Evolutionary conservation across 2,888 invertebrate species (phyloP).

Genomic region (Drosophila picticornis): DNA sequence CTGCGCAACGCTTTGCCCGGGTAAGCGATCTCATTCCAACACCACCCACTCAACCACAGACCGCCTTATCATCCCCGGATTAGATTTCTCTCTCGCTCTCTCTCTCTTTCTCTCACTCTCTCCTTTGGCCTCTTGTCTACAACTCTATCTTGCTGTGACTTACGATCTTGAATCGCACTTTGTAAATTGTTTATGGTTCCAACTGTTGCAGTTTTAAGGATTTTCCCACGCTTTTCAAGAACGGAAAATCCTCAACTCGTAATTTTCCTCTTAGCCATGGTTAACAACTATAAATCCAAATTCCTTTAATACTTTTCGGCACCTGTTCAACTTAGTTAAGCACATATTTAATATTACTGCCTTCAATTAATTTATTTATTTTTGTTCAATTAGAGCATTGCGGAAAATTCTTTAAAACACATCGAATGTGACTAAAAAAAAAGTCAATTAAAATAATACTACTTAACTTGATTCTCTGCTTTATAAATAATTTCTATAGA

Average conservation of each 20-base stretch:
- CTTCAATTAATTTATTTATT: no score
- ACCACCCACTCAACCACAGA: background rate
- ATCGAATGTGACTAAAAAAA: background rate
- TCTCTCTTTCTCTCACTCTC: background rate
- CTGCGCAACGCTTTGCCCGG: constrained; percentile 90
- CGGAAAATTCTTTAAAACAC: no score
- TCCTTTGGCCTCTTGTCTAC: background rate
- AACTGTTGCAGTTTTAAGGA: background rate
- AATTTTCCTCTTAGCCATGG: background rate
- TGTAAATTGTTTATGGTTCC: background rate
- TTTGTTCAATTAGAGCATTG: no score
- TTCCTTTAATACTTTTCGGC: background rate
- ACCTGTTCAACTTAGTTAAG: background rate
- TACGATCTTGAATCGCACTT: background rate
- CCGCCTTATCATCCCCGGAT: background rate
- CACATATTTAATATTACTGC: no score
- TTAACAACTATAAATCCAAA: background rate
- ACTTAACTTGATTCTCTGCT: background rate
- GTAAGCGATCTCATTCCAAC: constrained; percentile 86
- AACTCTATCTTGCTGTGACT: background rate
- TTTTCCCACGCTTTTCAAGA: background rate
- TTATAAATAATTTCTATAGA: background rate
- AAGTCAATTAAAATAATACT: background rate
- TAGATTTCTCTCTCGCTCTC: background rate
- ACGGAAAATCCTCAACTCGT: background rate